Base-by-base conservation (phyloP, 2,888 invertebrate species). In the Selenia dentaria region DNA sequence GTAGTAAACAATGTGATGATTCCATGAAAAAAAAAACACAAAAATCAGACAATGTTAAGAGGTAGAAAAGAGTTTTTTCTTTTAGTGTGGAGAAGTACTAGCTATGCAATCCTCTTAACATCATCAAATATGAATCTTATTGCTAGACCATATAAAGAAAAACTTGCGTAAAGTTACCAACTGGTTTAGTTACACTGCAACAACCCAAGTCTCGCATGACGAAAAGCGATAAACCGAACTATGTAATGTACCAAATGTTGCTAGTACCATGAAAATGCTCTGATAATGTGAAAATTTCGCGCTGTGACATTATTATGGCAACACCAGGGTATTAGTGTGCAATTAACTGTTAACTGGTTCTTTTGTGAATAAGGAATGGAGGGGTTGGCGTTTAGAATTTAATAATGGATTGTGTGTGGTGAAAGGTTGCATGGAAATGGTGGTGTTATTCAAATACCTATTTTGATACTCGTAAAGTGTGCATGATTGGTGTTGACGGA, bases 221-320 rank as follows among this genome's bases (percentile, higher is more conserved):
- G 40, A 41, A 34, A 33, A 13, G 41, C 50, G 40, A 50, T 50
- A 50, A 50, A 50, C 37, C 6, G 27, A 37, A 41, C 47, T 40
- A 40, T 46, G 39, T 39, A 28, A 33, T 11, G 41, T 41, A 31
- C 41, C 32, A 9, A 41, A 45, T 38, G 45, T 37, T 40, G 26
- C 28, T 26, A 45, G 45, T 18, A 11, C 36, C 50, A 50, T 54
- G 62, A 61, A 65, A 66, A 62, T 59, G 68, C 66, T 62, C 57
- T 61, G 64, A 67, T 68, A 68, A 68, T 70, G 56, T 59, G 66
- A 63, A 65, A 67, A 70, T 70, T 69, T 67, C 57, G 65, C 53
- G 31, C 32, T 51, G 65, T 58, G 58, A 62, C 64, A 57, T 62
- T 65, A 68, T 64, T 62, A 44, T 22, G 11, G 29, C 25, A 13